These are phyloP conservation scores for Hofmannophila pseudospretella DNA, from an alignment of 2,888 invertebrate species.

Conservation along the genomic window DNA sequence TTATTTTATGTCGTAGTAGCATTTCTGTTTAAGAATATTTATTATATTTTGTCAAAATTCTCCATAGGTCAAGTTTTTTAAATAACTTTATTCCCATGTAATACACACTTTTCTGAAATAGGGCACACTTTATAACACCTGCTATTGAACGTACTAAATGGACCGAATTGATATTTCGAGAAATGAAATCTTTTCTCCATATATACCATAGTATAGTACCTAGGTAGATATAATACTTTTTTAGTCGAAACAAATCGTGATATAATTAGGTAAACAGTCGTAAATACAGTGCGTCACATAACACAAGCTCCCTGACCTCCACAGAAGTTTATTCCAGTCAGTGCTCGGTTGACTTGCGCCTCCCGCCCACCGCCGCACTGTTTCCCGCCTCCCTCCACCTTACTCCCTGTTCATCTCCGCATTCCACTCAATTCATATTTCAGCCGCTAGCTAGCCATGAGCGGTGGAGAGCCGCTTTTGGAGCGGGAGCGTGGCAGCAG, in stretches of 20 bases:
- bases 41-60: no score
- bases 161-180: no score
- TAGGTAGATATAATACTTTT: no score
- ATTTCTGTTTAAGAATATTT: no score
- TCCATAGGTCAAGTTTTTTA: no score
- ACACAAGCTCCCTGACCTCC: slow-evolving; percentile 29
- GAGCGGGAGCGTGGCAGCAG: slow-evolving; percentile 16
- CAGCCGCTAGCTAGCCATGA: slow-evolving; percentile 17
- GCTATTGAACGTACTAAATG: no score
- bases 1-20: no score
- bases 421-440: slow-evolving; percentile 24
- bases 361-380: slow-evolving; percentile 9
- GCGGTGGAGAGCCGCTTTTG: slow-evolving; percentile 15
- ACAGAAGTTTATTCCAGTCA: slow-evolving; percentile 20
- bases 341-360: slow-evolving; percentile 14
- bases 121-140: no score
- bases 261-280: slow-evolving; percentile 20
- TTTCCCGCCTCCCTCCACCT: slow-evolving; percentile 14
- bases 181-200: no score
- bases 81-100: no score
- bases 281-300: slow-evolving; percentile 19
- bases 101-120: no score
- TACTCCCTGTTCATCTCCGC: slow-evolving; percentile 16
- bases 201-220: no score
- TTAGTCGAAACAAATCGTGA: slow-evolving; percentile 7